Conservation (phyloP, 1,140 invertebrate genomes). For the Drosophila melanica region DNA sequence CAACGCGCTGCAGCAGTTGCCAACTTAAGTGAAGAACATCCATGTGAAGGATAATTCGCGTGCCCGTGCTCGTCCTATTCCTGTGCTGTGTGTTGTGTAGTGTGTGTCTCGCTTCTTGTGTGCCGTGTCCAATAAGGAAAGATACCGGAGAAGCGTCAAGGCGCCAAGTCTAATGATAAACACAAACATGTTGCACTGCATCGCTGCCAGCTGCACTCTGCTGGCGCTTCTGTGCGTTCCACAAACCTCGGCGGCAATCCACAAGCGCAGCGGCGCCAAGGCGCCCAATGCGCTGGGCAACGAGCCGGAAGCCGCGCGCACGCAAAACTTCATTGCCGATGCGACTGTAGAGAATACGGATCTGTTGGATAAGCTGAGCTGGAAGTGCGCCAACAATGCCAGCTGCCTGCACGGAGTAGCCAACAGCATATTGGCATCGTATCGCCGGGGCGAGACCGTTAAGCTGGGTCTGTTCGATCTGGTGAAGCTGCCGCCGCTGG, state of each 20-base stretch:
- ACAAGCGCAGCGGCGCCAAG: conserved; percentile 66
- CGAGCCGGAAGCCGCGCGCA: not conserved
- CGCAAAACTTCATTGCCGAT: conserved; percentile 28
- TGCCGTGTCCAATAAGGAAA: too few relatives aligned
- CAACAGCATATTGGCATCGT: conserved; percentile 68
- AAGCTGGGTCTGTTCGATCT: conserved; percentile 80
- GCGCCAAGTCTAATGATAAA: conserved; percentile 3
- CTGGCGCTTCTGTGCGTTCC: conserved; percentile 45
- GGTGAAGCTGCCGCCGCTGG: conserved; percentile 66
- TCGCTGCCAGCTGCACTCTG: conserved; percentile 56
- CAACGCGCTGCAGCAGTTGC: conserved; percentile 69
- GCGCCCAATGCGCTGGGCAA: conserved; percentile 40
- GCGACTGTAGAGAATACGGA: conserved; percentile 64
- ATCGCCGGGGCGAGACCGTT: conserved; percentile 73
- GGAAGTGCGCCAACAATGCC: conserved; percentile 83
- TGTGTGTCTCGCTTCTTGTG: not conserved
- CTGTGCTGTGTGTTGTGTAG: conserved; percentile 34
- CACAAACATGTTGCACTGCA: conserved; percentile 45
- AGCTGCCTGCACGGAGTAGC: conserved; percentile 72
- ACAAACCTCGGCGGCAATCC: conserved; percentile 53
- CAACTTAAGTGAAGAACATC: conserved; percentile 51
- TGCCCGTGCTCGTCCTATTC: conserved; percentile 47
- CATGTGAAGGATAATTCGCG: conserved; percentile 77
- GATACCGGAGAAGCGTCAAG: not conserved
- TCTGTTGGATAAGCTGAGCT: conserved; percentile 74